Conservation (phyloP, 2,797 vertebrate species). For the Sebastolobus altivelis region DNA sequence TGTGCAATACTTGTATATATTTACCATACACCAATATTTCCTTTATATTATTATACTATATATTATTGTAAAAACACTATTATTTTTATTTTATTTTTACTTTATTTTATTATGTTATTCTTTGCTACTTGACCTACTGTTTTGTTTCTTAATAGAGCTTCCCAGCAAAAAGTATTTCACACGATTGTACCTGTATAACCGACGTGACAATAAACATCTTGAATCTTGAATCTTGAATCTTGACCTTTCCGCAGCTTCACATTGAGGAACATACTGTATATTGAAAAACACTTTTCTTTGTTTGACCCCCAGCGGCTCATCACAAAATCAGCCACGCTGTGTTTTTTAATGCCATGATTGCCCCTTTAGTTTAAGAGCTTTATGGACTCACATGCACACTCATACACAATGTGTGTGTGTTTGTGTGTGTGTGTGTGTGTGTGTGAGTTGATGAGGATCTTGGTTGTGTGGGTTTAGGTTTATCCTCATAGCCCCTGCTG, state of each 20-base stretch:
- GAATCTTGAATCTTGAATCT: background rate
- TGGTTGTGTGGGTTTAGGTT: constrained; percentile 41
- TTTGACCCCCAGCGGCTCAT: constrained; percentile 32
- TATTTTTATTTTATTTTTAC: too few relatives aligned
- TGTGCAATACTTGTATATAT: too few relatives aligned
- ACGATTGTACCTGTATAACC: too few relatives aligned
- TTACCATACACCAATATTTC: too few relatives aligned
- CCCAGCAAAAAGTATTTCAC: too few relatives aligned
- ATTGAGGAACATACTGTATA: background rate
- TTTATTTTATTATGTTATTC: too few relatives aligned
- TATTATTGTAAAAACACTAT: too few relatives aligned
- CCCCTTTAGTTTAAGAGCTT: constrained; percentile 39
- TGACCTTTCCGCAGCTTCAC: background rate
- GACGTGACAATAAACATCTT: too few relatives aligned
- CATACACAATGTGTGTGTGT: background rate
- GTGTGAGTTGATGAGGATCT: constrained; percentile 29
- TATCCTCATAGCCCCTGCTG: constrained; percentile 55
- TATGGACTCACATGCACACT: background rate
- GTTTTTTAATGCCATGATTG: constrained; percentile 50
- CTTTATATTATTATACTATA: too few relatives aligned
- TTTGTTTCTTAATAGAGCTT: too few relatives aligned
- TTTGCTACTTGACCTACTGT: too few relatives aligned
- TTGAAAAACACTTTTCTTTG: constrained; percentile 25
- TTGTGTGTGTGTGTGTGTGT: constrained; percentile 28
- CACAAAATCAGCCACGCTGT: constrained; percentile 43